Base-by-base conservation (phyloP, 2,113 vertebrate genomes). In the Fulica atra region DNA sequence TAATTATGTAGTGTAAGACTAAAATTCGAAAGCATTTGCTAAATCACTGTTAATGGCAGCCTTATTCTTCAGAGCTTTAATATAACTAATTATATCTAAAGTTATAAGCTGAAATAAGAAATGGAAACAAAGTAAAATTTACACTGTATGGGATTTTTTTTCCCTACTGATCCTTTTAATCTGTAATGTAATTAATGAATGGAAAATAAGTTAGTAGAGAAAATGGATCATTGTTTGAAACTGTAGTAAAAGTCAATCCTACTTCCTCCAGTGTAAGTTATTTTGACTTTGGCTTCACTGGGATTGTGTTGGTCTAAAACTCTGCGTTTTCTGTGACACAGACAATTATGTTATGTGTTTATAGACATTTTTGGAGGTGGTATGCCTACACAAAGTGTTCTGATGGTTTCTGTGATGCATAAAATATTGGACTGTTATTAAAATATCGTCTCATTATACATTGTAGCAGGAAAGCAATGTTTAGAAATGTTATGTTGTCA, bases 1-100 rank as follows among this genome's bases (percentile, higher is more conserved):
- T 97, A 97, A 97, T 97, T 97, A 95, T 35, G 79, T 88, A 92
- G 91, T 57, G 48, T 96, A 88, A 96, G 96, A 89, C 80, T 89
- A 93, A 97, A 95, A 97, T 96, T 91, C 17, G 19, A 85, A 94
- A 93, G 94, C 89, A 63, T 92, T 96, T 84, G 82, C 93, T 88
- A 71, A 86, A 77, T 88, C 82, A 78, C 87, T 83, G 68, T 69
- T 97, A 92, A 91, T 86, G n/a, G 83, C 19, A 70, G 72, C 20
- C 87, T 94, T 91, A 72, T 88, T 95, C 94, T 92, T 87, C 73
- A 48, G 92, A 97, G 95, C 69, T 61, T 93, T 91, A 61, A 68
- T 81, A 64, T 70, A 81, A 35, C 80, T 94, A 95, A 95, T 96
- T 92, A 87, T 46, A 64, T 95, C 92, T 92, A 71, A 92, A 95